Base-by-base conservation (phyloP, 92 coral and sea anemone genomes). In the Palythoa grandiflora region DNA sequence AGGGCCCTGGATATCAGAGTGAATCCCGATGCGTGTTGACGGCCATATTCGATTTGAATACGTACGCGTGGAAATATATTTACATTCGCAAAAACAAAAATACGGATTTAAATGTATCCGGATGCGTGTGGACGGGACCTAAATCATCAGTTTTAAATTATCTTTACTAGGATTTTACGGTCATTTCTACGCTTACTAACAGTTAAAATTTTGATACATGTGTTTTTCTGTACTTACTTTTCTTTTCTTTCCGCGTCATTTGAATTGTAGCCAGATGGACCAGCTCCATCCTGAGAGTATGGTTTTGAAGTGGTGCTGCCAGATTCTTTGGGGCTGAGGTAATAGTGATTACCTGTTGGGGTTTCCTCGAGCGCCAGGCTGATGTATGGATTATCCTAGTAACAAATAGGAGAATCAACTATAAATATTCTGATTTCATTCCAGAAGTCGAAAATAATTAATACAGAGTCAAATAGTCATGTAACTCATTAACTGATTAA, bases 281-380 rank as follows among this genome's bases (percentile, higher is more conserved):
- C 81, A 1, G 81, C 66, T 3, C 28, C 38, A 4, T 77, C 81
- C 7, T 10, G 44, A 19, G 19, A n/a, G 3, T 16, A 20, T n/a
- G 65, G 8, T 17, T 28, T 28, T 8, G 65, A 19, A 12, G 81
- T 15, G 9, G 28, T 77, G 81, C 40, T 20, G 20, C 81, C 81
- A 44, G 50, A 44, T 44, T 77, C 81, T 50, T 53, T 77, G 12
- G 81, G 81, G 6, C 66, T 53, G 47, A 77, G 28, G 44, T 77
- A 77, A 55, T 77, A 77, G 1, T 77, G 63, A 16, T 77, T 77
- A 50, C 81, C 81, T 2, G 63, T 77, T 2, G 81, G n/a, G 1
- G 81, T 77, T 38, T 77, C 81, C 38, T 77, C 81, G 2, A 51
- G 28, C 12, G 81, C 63, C 14, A 77, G 47, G 60, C 65, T 77